Evolutionary conservation across 2,888 invertebrate genomes (phyloP).

Genomic region (Eulithis testata): DNA sequence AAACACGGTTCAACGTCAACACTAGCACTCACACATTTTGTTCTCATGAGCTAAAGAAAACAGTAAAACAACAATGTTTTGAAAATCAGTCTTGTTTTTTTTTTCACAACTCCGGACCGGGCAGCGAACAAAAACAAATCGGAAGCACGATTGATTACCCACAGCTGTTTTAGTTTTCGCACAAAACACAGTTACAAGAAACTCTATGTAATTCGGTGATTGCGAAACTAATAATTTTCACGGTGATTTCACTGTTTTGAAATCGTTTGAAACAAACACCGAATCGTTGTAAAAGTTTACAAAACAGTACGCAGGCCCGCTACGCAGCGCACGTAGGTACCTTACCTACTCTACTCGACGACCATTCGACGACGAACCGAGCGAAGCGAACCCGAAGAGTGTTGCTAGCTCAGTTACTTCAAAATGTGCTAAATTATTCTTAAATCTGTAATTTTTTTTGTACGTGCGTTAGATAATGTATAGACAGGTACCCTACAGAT

Average conservation of each 20-base stretch:
- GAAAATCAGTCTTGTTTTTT: conserved; percentile 17
- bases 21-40: conserved; percentile 10
- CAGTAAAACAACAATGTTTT: conserved; percentile 22
- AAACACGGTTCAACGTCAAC: conserved; percentile 13
- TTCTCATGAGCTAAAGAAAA: neutral
- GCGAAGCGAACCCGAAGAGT: too few species aligned
- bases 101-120: conserved; percentile 10
- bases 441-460: too few species aligned
- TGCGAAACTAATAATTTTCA: conserved; percentile 16
- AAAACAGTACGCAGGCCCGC: neutral
- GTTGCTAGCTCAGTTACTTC: neutral
- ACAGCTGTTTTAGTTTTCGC: conserved; percentile 7
- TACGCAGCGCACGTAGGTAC: neutral
- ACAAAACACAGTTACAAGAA: conserved; percentile 8
- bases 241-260: conserved; percentile 20
- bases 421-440: neutral
- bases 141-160: neutral
- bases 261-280: conserved; percentile 5
- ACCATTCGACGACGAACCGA: too few species aligned
- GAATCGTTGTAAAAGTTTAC: conserved; percentile 16
- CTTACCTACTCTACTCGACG: neutral
- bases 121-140: conserved; percentile 13
- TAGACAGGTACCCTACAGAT: too few species aligned
- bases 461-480: too few species aligned
- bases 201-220: neutral